A percentile compares a stretch with the other conserved stretches of the same genome.
Evolutionary conservation across 1,140 invertebrate species (phyloP).

Genomic region (Saccostrea cuccullata): DNA sequence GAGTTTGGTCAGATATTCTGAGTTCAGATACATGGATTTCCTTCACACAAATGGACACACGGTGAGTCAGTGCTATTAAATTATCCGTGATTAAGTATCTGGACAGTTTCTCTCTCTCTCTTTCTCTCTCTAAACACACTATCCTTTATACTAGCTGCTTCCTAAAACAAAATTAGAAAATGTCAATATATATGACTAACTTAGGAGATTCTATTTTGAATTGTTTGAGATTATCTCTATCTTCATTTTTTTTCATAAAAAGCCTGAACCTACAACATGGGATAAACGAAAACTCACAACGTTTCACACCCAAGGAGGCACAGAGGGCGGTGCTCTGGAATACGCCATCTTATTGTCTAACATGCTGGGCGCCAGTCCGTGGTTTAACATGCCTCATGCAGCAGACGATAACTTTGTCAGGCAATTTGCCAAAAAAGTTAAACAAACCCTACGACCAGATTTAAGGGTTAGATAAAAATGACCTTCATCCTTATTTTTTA

Average conservation of each 20-base stretch:
- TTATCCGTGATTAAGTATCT: neutral
- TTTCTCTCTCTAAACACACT: too few species aligned
- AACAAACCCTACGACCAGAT: conserved; percentile 62
- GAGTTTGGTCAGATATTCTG: conserved; percentile 63
- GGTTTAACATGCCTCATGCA: conserved; percentile 70
- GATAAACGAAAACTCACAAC: conserved; percentile 42
- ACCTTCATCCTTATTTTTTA: too few species aligned
- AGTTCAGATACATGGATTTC: conserved; percentile 67
- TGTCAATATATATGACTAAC: too few species aligned
- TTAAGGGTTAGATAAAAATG: conserved; percentile 54
- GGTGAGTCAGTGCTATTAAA: conserved; percentile 40
- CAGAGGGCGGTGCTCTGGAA: conserved; percentile 62
- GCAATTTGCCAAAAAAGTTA: conserved; percentile 60
- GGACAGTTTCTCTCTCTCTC: too few species aligned
- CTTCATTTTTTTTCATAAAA: neutral
- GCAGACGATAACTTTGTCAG: conserved; percentile 66
- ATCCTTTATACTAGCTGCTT: too few species aligned
- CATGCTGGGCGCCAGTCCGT: conserved; percentile 63
- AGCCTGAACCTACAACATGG: conserved; percentile 69
- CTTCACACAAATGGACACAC: conserved; percentile 62
- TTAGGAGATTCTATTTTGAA: too few species aligned
- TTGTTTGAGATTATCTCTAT: too few species aligned
- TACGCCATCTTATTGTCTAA: conserved; percentile 65
- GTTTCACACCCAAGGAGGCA: conserved; percentile 63
- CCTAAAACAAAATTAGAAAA: too few species aligned